phyloP scores from a whole-genome alignment of 2,888 invertebrate species.

The Cosmopolites sordidus region DNA sequence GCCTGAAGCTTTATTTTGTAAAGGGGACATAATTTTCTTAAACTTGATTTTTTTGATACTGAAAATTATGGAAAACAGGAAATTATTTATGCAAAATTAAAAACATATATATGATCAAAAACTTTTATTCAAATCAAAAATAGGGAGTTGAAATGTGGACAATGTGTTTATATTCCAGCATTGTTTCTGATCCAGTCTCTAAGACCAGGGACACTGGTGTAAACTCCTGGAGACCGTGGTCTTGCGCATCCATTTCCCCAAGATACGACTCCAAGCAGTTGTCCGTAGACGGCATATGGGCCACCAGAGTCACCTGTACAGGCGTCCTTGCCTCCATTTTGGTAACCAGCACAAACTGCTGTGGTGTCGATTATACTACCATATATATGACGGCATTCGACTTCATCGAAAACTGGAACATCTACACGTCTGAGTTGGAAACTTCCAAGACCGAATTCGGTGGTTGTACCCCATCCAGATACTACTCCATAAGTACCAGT shows the following conservation, averaged over 20 bases:
- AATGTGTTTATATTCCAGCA: constrained; percentile 11
- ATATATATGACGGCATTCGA: constrained; percentile 16
- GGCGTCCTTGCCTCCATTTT: constrained; percentile 51
- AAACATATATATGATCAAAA: too few species aligned
- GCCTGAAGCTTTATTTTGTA: too few species aligned
- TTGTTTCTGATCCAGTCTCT: constrained; percentile 22
- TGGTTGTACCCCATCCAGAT: constrained; percentile 20
- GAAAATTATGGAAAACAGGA: too few species aligned
- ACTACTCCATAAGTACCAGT: constrained; percentile 13
- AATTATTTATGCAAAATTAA: too few species aligned
- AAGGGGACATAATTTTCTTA: too few species aligned
- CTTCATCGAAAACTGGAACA: constrained; percentile 21
- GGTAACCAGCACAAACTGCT: constrained; percentile 59
- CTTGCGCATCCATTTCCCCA: constrained; percentile 35
- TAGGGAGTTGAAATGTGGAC: too few species aligned
- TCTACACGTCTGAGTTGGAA: constrained; percentile 10
- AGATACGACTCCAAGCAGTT: constrained; percentile 33
- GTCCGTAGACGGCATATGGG: constrained; percentile 27
- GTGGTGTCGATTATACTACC: constrained; percentile 17
- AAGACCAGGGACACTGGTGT: constrained; percentile 30
- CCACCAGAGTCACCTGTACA: constrained; percentile 37
- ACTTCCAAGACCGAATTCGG: constrained; percentile 11
- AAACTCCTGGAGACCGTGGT: constrained; percentile 33
- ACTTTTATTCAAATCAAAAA: too few species aligned
- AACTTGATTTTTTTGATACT: too few species aligned